Base-by-base conservation (phyloP, 30 jellyfish, hydroid and myxozoan species). In the Sanderia malayensis region DNA sequence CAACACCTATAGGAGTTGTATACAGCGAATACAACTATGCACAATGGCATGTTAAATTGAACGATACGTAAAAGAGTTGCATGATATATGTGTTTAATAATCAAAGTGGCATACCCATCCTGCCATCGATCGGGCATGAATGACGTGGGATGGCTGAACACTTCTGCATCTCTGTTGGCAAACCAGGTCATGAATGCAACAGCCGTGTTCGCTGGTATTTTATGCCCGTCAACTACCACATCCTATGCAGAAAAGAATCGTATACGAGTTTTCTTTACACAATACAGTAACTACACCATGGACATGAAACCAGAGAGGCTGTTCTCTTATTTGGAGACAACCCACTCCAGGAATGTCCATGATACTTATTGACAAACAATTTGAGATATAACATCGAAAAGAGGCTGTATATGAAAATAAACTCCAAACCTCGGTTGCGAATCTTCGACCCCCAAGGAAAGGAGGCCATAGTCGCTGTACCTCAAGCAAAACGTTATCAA, bases 391-490 rank as follows among this genome's bases (percentile, higher is more conserved):
- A n/a, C n/a, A n/a, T n/a, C n/a, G n/a, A n/a, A n/a, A n/a, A n/a
- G n/a, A n/a, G n/a, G n/a, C n/a, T n/a, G n/a, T n/a, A n/a, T n/a
- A n/a, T n/a, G n/a, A n/a, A n/a, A n/a, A n/a, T n/a, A 57, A 23
- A 58, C 19, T 2, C 33, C 25, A 2, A 46, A 86, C 96, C 94
- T 86, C 63, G 57, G 52, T 78, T 13, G 96, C 22, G 46, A 86
- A 63, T 74, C 96, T 71, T 58, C 90, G 67, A 26, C 96, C 96
- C 31, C 96, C 96, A 13, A 76, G 58, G 46, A 87, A 87, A 8
- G 96, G 96, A 11, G 96, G 96, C 94, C 94, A 87, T 18, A 87
- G 58, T 23, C 96, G 37, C 63, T 80, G 94, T 8, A 80, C 94
- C 68, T 87, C 96, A 34, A 87, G 77, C 31, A 87, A 44, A 49